Evolutionary conservation across 2,113 vertebrate genomes (phyloP), one percentile per base, ranked within the genome.

Genomic region (Saccopteryx leptura): DNA sequence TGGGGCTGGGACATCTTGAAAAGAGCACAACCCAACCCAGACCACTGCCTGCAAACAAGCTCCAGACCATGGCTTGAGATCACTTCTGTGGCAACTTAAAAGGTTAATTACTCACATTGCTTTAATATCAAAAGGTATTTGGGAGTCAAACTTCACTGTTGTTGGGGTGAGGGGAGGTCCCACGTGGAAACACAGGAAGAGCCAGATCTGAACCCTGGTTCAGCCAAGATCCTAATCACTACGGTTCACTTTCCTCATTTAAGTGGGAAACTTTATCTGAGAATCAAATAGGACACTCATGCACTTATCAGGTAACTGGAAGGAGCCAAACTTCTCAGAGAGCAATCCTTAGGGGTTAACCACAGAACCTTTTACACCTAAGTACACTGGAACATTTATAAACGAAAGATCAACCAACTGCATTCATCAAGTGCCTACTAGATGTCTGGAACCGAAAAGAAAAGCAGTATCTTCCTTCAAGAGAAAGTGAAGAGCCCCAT

Each of bases 351-450:
- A 61, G 7, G 14, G 23, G 23, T 65, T 56, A 61, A n/a, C 26
- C 56, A 26, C 1, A 79, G 2, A 58, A 66, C 26, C 4, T 68
- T 60, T 50, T 4, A 33, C 69, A 48, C 15, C 24, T 63, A 13
- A 74, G 7, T n/a, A 46, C 76, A 23, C 61, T 52, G 28, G 50
- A 5, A 33, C 60, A 21, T 24, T 79, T 71, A 39, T 31, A 63
- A 24, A 60, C 0, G 1, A 18, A n/a, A 39, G 0, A 7, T n/a
- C 19, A 63, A 13, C 1, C 2, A 81, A 7, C 31, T 4, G 3
- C 48, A 39, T 65, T 79, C 33, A n/a, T 9, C 21, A 1, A 10
- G n/a, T 18, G 18, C 39, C 54, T 46, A 23, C 24, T 4, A 18
- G 8, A 19, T 6, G 39, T 7, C 69, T 33, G 60, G n/a, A 56